These are phyloP conservation scores for Carollia perspicillata DNA, from an alignment of 2,113 vertebrate genomes.

Conservation along the genomic window DNA sequence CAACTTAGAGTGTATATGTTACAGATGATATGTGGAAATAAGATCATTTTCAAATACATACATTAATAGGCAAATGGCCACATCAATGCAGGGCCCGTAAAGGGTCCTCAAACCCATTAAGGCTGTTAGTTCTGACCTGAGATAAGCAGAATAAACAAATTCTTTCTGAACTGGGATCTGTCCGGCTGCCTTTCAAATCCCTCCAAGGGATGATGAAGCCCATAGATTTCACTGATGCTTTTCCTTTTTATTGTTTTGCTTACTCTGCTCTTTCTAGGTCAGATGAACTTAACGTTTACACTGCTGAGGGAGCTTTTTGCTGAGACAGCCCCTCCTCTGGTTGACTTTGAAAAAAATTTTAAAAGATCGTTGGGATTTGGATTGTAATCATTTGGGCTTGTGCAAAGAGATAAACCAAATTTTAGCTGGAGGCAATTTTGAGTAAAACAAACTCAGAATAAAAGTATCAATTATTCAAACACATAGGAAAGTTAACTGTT, in stretches of 20 bases:
- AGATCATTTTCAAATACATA: constrained; percentile 59
- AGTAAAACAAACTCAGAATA: constrained; percentile 23
- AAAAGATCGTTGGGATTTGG: constrained; percentile 30
- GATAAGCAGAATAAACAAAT: constrained; percentile 72
- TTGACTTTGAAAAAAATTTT: background rate
- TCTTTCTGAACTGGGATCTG: constrained; percentile 24
- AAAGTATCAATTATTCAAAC: constrained; percentile 47
- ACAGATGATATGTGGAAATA: constrained; percentile 35
- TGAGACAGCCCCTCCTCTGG: background rate
- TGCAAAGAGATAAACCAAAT: constrained; percentile 44
- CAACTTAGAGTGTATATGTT: constrained; percentile 43
- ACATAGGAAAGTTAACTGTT: background rate
- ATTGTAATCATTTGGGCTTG: constrained; percentile 30
- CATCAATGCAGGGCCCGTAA: background rate
- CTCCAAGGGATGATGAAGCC: background rate
- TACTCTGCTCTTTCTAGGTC: constrained; percentile 1
- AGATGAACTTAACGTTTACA: constrained; percentile 9
- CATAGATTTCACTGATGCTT: constrained; percentile 38
- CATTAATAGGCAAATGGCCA: constrained; percentile 45
- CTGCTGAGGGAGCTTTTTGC: background rate
- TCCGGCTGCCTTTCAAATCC: constrained; percentile 14
- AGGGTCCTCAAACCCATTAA: constrained; percentile 62
- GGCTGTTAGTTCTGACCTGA: constrained; percentile 55
- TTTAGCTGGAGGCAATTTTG: constrained; percentile 41
- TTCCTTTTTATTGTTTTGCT: constrained; percentile 35